phyloP scores from a whole-genome alignment of 1,140 invertebrate genomes.

The Trissolcus basalis region DNA sequence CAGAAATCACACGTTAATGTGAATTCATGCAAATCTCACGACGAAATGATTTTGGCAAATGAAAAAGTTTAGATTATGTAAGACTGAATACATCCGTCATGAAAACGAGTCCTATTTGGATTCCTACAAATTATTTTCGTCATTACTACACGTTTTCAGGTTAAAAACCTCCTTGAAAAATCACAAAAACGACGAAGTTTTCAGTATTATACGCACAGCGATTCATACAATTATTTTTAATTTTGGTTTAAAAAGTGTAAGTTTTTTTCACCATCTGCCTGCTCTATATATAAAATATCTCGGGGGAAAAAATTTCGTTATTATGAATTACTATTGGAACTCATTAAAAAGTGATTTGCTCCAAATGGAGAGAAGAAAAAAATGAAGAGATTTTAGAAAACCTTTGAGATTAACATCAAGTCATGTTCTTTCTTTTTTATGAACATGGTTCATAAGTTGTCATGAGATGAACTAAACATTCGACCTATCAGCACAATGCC shows the following conservation, averaged over 20 bases:
- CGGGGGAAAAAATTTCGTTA: neutral
- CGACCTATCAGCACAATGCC: too few species aligned
- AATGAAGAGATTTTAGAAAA: too few species aligned
- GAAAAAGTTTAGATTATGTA: neutral
- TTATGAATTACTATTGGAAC: too few species aligned
- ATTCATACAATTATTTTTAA: neutral
- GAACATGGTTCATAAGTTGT: too few species aligned
- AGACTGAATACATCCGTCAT: neutral
- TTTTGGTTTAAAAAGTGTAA: neutral
- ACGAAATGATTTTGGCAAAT: conserved; percentile 2
- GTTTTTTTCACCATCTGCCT: neutral
- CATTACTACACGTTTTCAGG: conserved; percentile 18
- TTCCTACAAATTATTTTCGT: conserved; percentile 16
- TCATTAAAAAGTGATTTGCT: too few species aligned
- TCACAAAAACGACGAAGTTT: conserved; percentile 9
- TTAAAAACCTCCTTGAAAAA: conserved; percentile 27
- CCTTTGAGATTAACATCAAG: too few species aligned
- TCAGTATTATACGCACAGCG: conserved; percentile 3
- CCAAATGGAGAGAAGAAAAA: too few species aligned
- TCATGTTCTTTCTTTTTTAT: too few species aligned
- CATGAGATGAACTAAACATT: too few species aligned
- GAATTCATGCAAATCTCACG: too few species aligned
- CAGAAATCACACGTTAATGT: too few species aligned
- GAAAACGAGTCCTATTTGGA: neutral
- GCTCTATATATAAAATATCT: neutral